A percentile compares a stretch with the other conserved stretches of the same genome.
Evolutionary conservation across 2,888 invertebrate genomes (phyloP).

Genomic region (Lamproptera curius): DNA sequence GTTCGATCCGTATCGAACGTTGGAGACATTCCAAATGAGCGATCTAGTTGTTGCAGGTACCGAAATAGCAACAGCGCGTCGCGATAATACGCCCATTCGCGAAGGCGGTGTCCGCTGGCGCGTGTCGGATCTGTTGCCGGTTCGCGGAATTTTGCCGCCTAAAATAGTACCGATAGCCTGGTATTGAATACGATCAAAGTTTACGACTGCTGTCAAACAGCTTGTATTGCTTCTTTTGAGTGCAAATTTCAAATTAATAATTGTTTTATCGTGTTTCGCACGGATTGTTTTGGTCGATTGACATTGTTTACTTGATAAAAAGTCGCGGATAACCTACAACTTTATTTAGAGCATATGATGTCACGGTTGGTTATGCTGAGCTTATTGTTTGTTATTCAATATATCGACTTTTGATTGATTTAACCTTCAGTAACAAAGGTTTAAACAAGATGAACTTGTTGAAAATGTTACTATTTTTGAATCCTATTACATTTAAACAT

Average conservation of each 20-base stretch:
- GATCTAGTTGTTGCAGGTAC: conserved; percentile 56
- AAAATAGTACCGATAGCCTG: too few species aligned
- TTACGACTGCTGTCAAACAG: neutral
- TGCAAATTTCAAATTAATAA: neutral
- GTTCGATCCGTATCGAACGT: conserved; percentile 43
- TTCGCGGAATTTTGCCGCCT: conserved; percentile 15
- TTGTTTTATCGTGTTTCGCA: neutral
- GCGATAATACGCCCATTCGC: conserved; percentile 59
- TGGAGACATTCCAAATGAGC: conserved; percentile 67
- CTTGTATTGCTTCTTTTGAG: neutral
- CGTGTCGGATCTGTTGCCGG: conserved; percentile 28
- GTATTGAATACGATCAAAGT: neutral
- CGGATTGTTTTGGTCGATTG: neutral
- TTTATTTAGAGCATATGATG: too few species aligned
- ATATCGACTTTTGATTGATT: too few species aligned
- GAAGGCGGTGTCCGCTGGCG: too few species aligned
- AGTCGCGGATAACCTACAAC: neutral
- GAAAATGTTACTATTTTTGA: too few species aligned
- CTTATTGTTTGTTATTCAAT: too few species aligned
- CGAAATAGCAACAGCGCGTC: conserved; percentile 51
- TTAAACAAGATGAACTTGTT: too few species aligned
- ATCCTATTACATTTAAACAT: too few species aligned
- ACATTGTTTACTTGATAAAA: neutral
- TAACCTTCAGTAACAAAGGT: too few species aligned
- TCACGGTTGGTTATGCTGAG: too few species aligned